Evolutionary conservation across 2,113 vertebrate genomes (phyloP).

Genomic region (Mobula hypostoma): DNA sequence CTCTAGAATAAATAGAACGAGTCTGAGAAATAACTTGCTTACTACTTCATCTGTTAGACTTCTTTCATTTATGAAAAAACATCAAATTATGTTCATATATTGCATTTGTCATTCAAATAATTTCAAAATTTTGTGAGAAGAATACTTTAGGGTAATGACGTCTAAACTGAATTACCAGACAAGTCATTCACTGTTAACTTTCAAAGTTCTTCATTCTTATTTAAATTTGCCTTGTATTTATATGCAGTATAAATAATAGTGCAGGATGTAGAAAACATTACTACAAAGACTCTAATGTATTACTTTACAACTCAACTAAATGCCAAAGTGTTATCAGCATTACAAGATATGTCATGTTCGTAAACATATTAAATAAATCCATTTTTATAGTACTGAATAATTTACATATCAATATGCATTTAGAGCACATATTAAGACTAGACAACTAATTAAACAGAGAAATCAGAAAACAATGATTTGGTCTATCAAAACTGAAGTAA

Average conservation of each 20-base stretch:
- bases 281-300: not conserved
- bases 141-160: not conserved
- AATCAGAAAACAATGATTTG: not conserved
- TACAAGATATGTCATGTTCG: not conserved
- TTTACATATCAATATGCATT: not conserved
- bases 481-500: not conserved
- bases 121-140: not conserved
- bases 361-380: not conserved
- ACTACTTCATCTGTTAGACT: not conserved
- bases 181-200: not conserved
- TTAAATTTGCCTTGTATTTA: not conserved
- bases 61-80: not conserved
- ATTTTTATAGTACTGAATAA: not conserved
- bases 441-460: not conserved
- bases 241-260: not conserved
- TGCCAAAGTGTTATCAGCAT: not conserved
- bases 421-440: not conserved
- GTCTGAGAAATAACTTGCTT: conserved; percentile 9
- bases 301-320: not conserved
- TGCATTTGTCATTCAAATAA: not conserved
- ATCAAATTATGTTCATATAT: not conserved
- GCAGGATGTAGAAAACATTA: not conserved
- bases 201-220: not conserved
- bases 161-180: not conserved
- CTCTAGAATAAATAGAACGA: too few species aligned